Conservation (phyloP, 2,797 vertebrate species). For the Sternarchorhynchus goeldii region DNA sequence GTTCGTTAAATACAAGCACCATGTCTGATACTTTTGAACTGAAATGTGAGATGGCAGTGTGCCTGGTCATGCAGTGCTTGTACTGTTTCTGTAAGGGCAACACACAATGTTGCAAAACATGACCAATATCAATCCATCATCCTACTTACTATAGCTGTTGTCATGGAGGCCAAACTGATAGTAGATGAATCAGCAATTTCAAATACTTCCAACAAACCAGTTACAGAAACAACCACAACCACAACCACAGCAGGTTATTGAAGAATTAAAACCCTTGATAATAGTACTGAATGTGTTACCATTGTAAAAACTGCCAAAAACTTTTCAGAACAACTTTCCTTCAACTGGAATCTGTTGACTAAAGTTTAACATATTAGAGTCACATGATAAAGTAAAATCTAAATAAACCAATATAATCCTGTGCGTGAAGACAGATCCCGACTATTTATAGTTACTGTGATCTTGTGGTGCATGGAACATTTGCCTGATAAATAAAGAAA, state of each 20-base stretch:
- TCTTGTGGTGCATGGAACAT: too few species aligned
- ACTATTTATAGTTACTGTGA: too few species aligned
- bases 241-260: background rate
- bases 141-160: constrained; percentile 55
- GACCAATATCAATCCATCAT: constrained; percentile 21
- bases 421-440: too few species aligned
- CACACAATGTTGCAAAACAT: constrained; percentile 47
- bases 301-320: background rate
- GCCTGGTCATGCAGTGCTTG: background rate
- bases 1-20: background rate
- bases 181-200: constrained; percentile 71
- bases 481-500: too few species aligned
- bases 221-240: background rate
- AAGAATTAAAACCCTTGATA: background rate
- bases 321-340: too few species aligned
- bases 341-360: background rate
- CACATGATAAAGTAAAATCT: background rate
- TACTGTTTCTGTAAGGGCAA: background rate
- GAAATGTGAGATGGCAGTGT: background rate
- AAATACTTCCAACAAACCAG: background rate
- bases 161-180: constrained; percentile 66
- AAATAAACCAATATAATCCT: background rate
- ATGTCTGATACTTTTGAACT: constrained; percentile 9
- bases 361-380: background rate
- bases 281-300: background rate